Base-by-base conservation (phyloP, 2,888 invertebrate species). In the Eurytoma californica region DNA sequence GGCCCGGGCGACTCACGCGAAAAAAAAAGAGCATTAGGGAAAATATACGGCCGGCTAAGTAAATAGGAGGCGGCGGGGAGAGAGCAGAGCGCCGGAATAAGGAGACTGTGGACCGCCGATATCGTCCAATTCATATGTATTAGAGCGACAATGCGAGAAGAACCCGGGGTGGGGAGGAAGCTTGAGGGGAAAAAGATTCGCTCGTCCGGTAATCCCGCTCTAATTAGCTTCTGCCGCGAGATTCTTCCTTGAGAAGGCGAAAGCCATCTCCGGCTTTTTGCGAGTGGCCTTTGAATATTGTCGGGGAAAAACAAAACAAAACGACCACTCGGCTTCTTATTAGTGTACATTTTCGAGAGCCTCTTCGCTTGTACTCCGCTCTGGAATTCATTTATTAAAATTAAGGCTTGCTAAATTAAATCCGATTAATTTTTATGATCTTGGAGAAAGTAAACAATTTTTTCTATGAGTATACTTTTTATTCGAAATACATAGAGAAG, bases 91-190 rank as follows among this genome's bases (percentile, higher is more conserved):
- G 24, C 51, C 16, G 20, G 3, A 53, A n/a, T n/a, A n/a, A 57
- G 24, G 39, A 28, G 16, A 61, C 30, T 14, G 20, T 14, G 12
- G 16, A 55, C 20, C 16, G n/a, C 18, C 58, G 24, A 53, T 76
- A 65, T 47, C 39, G 63, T 20, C 49, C 58, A 60, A 73, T 73
- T 73, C 51, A 58, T 58, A 58, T 51, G 67, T 68, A 60, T 67
- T 60, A 75, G 68, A 61, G 53, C 61, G 24, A 53, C 55, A 76
- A 63, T 61, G 51, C 39, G 61, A 55, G 24, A 5, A n/a, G 30
- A 65, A 53, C 28, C 39, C 39, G 55, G 55, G 47, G 53, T 3
- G 20, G 28, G n/a, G 9, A 2, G 53, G 13, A 20, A 7, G 18
- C 0, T 13, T 14, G 18, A 18, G 9, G 28, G 63, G n/a, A 39